Base-by-base conservation (phyloP, 2,797 vertebrate species). In the Poeciliopsis infans region DNA sequence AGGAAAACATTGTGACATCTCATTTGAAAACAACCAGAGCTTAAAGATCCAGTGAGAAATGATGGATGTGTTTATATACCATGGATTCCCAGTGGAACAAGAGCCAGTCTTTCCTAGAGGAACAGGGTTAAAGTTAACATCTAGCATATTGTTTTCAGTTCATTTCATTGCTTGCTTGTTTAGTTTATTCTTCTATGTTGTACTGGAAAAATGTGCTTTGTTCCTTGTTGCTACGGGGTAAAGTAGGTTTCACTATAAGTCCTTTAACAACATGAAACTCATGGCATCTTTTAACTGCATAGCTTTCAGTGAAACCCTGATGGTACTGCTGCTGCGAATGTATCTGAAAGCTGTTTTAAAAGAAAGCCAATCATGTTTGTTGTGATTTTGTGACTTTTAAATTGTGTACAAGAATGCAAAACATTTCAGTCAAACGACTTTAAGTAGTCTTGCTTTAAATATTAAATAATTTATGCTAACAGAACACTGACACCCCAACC, bases 311-410 rank as follows among this genome's bases (percentile, higher is more conserved):
- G 8, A 71, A 46, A 45, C 3, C 25, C 13, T 28, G 12, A 70
- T 2, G 43, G 68, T 43, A 28, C 25, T 45, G 43, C 28, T 28
- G 25, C 41, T 16, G n/a, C n/a, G 11, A n/a, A n/a, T 18, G 15
- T 71, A 45, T n/a, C 66, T 73, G 5, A 43, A 68, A 15, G 68
- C 71, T 76, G 31, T 64, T 36, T 64, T 64, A 20, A 20, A 36
- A 36, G 33, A 36, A 36, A 64, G 33, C 13, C 57, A 33, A 28
- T 79, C 41, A 47, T 33, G 16, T 81, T 39, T 69, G 16, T 75
- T 31, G 71, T n/a, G 36, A 20, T 83, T 80, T 76, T 31, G 71
- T 31, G 36, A 25, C 81, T 80, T 79, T 74, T 72, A 47, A 64
- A 47, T 77, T 69, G 11, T 69, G 41, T 13, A 2, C 36, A 25